Evolutionary conservation across 2,113 vertebrate genomes (phyloP), one percentile per base, ranked within the genome.

Genomic region (Sprattus sprattus): DNA sequence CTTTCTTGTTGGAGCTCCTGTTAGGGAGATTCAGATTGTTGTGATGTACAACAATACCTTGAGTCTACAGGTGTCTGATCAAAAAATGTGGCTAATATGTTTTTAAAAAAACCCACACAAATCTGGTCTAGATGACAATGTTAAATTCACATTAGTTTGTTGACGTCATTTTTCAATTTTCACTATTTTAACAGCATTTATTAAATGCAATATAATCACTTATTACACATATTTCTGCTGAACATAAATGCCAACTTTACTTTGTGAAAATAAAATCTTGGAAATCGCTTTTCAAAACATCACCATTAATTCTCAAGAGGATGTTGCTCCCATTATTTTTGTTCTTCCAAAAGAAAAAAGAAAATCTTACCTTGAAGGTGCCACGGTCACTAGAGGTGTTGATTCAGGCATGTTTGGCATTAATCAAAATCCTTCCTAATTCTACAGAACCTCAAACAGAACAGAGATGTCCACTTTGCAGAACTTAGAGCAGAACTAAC

Each of bases 1-100:
- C 95, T 1, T 89, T 93, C 13, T 90, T 91, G 86, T 94, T 92
- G 0, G 83, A 93, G 22, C 87, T 81, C 44, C 94, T 94, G 92
- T 32, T 28, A 46, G 0, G 78, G 18, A 45, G 15, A 82, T 60
- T 60, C 20, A 60, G 54, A 7, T 60, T 1, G 3, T 20, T 20
- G 54, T 60, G 18, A 22, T 20, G 54, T 22, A 60, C 3, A 57
- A 16, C 15, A 60, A 60, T 6, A 60, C 2, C 52, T 54, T 54
- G 52, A 54, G 50, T 52, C 13, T 52, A 52, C 20, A 20, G 15
- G 15, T 54, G 52, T 18, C 52, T 18, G 52, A 20, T 16, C 52
- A 54, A 54, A 54, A 18, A 54, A n/a, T n/a, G n/a, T n/a, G n/a
- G n/a, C n/a, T n/a, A n/a, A n/a, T n/a, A n/a, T 52, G 16, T 18